phyloP scores from a whole-genome alignment of 2,797 vertebrate genomes.

The Lagodon rhomboides region DNA sequence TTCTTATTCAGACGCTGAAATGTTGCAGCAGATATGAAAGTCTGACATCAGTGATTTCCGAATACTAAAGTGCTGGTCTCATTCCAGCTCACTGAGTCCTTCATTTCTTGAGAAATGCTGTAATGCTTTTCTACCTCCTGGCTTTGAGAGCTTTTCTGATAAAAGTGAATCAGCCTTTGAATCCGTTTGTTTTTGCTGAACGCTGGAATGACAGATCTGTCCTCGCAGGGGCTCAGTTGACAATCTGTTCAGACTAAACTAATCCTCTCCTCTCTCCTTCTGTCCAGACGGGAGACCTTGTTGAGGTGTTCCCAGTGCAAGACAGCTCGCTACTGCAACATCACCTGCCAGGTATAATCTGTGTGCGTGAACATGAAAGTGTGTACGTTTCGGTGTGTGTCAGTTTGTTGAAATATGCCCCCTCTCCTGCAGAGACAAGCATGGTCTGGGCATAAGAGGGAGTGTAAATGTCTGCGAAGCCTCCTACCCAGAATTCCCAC shows the following conservation, averaged over 20 bases:
- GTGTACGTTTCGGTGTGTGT: background rate
- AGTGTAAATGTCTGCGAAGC: slow-evolving; percentile 91
- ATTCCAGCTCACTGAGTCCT: slow-evolving; percentile 21
- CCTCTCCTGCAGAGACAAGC: slow-evolving; percentile 87
- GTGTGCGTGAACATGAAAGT: background rate
- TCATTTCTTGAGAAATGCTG: slow-evolving; percentile 7
- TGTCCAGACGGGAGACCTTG: slow-evolving; percentile 87
- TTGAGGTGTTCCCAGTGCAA: slow-evolving; percentile 94
- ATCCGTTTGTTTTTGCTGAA: background rate
- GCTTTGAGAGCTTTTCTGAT: slow-evolving; percentile 6
- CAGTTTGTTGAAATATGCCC: slow-evolving; percentile 31
- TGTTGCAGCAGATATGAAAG: slow-evolving; percentile 14
- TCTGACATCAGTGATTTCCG: slow-evolving; percentile 14
- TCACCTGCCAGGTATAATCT: slow-evolving; percentile 91
- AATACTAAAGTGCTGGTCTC: background rate
- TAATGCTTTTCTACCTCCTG: background rate
- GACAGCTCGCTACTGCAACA: slow-evolving; percentile 91
- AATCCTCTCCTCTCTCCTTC: slow-evolving; percentile 39
- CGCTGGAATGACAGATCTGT: background rate
- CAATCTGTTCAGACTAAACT: slow-evolving; percentile 14
- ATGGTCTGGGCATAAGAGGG: slow-evolving; percentile 92
- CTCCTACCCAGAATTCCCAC: slow-evolving; percentile 89
- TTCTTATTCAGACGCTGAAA: slow-evolving; percentile 16
- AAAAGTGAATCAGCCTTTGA: slow-evolving; percentile 22
- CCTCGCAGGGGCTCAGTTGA: background rate